Percentiles rank a stretch among this genome's conserved stretches.
Conservation (phyloP, 2,888 invertebrate genomes). For the Corythucha ciliata region DNA sequence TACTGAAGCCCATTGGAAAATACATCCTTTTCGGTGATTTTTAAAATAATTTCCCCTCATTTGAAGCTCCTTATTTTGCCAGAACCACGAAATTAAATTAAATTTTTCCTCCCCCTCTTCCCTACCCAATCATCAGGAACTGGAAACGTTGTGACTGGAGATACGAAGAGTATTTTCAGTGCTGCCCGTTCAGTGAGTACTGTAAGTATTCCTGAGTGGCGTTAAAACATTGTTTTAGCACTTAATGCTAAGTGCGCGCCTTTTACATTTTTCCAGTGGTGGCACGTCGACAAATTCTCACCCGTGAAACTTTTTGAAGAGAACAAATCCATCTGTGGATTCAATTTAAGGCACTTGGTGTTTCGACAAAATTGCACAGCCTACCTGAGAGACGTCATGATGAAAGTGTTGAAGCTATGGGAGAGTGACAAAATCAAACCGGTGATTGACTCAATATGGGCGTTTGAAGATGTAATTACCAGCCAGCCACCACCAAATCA, state of each 20-base stretch:
- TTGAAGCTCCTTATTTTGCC: too few species aligned
- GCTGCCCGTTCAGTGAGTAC: slow-evolving; percentile 77
- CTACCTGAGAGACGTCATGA: slow-evolving; percentile 60
- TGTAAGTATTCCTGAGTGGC: neutral
- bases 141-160: slow-evolving; percentile 80
- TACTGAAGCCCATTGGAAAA: slow-evolving; percentile 79
- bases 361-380: slow-evolving; percentile 65
- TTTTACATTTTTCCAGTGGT: slow-evolving; percentile 55
- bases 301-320: slow-evolving; percentile 82
- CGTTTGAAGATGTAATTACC: slow-evolving; percentile 66
- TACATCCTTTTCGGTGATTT: slow-evolving; percentile 70
- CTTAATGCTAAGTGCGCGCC: neutral
- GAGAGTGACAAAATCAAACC: slow-evolving; percentile 70
- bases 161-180: slow-evolving; percentile 85
- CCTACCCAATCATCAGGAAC: too few species aligned
- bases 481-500: neutral
- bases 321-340: slow-evolving; percentile 72
- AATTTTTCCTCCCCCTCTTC: too few species aligned
- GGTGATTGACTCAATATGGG: slow-evolving; percentile 75
- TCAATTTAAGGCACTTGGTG: slow-evolving; percentile 73
- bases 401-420: slow-evolving; percentile 65
- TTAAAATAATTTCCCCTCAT: neutral
- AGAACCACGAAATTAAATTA: too few species aligned
- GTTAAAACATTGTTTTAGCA: neutral
- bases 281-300: slow-evolving; percentile 85